A percentile compares a stretch with the other conserved stretches of the same genome.
These are phyloP conservation scores for Megastigmus dorsalis DNA, from an alignment of 2,888 invertebrate genomes.

Conservation along the genomic window DNA sequence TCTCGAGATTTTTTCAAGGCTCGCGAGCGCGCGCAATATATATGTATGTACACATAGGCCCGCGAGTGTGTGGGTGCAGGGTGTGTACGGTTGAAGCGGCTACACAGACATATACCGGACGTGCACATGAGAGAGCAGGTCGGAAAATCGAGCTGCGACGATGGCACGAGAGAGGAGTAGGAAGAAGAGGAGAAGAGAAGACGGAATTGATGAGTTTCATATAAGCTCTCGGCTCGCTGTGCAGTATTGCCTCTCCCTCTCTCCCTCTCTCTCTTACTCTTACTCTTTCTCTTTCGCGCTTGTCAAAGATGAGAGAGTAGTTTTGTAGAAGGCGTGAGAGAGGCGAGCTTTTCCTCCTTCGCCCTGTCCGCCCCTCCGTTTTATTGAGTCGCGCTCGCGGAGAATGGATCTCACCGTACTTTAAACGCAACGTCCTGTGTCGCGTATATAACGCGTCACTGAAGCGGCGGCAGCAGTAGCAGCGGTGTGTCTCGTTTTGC, in stretches of 20 bases:
- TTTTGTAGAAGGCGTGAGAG: conserved; percentile 1
- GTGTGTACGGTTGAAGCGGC: not conserved
- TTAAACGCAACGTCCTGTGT: no score
- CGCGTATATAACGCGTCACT: no score
- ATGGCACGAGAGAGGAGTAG: conserved; percentile 45
- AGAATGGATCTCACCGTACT: not conserved
- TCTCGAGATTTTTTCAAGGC: conserved; percentile 40
- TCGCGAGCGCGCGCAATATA: no score
- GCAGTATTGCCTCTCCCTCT: not conserved
- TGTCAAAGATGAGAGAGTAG: conserved; percentile 26
- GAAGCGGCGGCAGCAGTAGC: no score
- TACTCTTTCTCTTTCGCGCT: not conserved
- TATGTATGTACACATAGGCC: not conserved
- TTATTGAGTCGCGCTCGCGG: not conserved
- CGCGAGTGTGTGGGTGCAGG: not conserved
- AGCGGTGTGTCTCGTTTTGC: no score
- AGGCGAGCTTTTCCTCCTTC: not conserved
- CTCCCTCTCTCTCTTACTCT: not conserved
- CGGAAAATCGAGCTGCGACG: conserved; percentile 18
- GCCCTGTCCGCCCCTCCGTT: not conserved
- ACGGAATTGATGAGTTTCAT: conserved; percentile 42
- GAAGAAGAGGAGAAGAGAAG: conserved; percentile 53
- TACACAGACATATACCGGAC: conserved; percentile 58
- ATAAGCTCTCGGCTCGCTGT: not conserved
- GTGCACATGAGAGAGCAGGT: conserved; percentile 48